Evolutionary conservation across 2,888 invertebrate species (phyloP), one percentile per base, ranked within the genome.

Genomic region (Campoletis raptor): DNA sequence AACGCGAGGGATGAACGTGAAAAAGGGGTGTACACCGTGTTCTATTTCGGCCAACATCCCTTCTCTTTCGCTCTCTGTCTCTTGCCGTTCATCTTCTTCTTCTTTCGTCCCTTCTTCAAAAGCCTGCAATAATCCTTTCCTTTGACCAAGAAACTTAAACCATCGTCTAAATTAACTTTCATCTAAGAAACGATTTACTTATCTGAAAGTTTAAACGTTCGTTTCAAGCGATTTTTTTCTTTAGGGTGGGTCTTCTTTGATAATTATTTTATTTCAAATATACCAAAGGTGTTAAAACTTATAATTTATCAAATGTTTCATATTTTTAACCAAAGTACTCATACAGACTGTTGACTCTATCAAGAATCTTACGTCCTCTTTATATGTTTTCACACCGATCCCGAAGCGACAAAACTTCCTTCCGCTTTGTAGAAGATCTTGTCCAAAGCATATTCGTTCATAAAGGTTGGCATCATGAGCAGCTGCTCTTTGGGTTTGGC

Each of bases 401-500:
- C 30, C 42, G 48, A 18, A 48, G 48, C 48, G 6, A 37, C 15
- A n/a, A 45, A 10, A 10, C 7, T 8, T 69, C 10, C 18, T 9
- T n/a, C 15, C 8, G n/a, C 40, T 40, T 40, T 37, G 30, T 18
- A 42, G 42, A 30, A 18, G 30, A 48, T 78, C 37, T 8, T 24
- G 45, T 7, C 40, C 66, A 64, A 61, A 0, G 61, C 37, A 15
- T 7, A 21, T 72, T 70, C 70, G 30, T 69, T 69, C 15, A 48
- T n/a, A 30, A 61, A 36, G 24, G 37, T 37, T 37, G 70, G 37
- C 61, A 70, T 72, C 45, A 45, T 42, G 48, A 37, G 66, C 70
- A 48, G 42, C 48, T 72, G 72, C 21, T 64, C 48, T 72, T 80
- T 72, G 21, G 52, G 18, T 64, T 80, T 72, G 80, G 36, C 21